Evolutionary conservation across 1,140 invertebrate species (phyloP), one percentile per base, ranked within the genome.

Genomic region (Drosophila santomea): DNA sequence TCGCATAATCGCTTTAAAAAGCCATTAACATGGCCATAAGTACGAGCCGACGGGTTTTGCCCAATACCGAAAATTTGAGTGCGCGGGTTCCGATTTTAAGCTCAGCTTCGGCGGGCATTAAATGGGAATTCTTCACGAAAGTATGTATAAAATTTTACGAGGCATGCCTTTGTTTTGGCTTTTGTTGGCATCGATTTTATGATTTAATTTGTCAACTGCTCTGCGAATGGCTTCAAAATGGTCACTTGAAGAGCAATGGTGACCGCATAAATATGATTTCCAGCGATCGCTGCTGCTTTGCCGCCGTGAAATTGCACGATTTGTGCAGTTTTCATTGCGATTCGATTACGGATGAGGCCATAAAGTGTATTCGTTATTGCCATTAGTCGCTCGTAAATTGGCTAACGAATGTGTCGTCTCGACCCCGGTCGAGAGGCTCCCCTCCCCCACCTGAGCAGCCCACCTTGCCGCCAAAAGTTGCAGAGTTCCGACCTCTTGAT

Each of bases 301-400:
- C 4, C 44, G 58, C 45, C 51, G 48, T 76, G 57, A 88, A 75
- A 75, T 79, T 80, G 76, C 58, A 59, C 71, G 60, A 81, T 75
- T 82, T 76, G 56, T 89, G 71, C 66, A 82, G 77, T 78, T 78
- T 63, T 76, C 79, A 81, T 38, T 69, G 66, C 68, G 68, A 73
- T 82, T 88, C 72, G 79, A 88, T 90, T 91, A 88, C 85, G 79
- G 60, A 91, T 85, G 82, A 73, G 44, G 59, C 75, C 66, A 75
- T 91, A 91, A 91, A 91, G 80, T 91, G 73, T 80, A 76, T 88
- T 90, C 80, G 67, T 91, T 90, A 91, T 91, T 80, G 90, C 83
- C 74, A 90, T 90, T 90, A 91, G 80, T 75, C 74, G 80, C 45
- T 74, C 90, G 75, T 91, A 91, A 91, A 91, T 82, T 91, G 64